Evolutionary conservation across 2,113 vertebrate species (phyloP).

Genomic region (Clinocottus analis): DNA sequence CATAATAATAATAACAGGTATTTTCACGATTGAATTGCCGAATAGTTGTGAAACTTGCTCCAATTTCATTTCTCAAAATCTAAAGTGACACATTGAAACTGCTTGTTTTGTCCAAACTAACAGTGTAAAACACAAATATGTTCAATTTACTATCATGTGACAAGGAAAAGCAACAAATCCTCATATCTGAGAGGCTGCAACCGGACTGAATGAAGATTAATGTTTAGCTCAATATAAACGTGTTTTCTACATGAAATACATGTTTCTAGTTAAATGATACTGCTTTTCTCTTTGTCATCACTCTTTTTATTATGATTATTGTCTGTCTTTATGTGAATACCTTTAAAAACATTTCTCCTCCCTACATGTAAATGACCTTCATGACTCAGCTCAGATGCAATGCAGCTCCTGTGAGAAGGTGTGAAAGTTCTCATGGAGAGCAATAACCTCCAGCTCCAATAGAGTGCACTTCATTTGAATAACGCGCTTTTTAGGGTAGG

Average conservation of each 20-base stretch:
- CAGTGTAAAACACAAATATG: neutral
- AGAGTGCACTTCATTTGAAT: slow-evolving; percentile 70
- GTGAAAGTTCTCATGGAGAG: slow-evolving; percentile 80
- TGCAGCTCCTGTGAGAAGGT: slow-evolving; percentile 55
- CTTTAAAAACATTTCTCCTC: neutral
- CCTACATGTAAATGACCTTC: neutral
- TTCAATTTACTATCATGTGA: neutral
- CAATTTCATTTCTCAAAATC: neutral
- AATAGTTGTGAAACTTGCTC: neutral
- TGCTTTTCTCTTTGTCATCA: neutral
- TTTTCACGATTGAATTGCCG: neutral
- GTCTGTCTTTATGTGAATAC: neutral
- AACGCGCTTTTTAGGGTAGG: slow-evolving; percentile 76
- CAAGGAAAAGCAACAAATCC: neutral
- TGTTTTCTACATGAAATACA: neutral
- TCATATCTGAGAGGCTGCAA: neutral
- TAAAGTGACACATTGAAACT: neutral
- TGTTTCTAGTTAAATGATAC: neutral
- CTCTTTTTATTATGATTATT: neutral
- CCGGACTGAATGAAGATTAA: neutral
- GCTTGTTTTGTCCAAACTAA: neutral
- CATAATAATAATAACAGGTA: neutral
- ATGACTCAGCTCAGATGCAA: slow-evolving; percentile 9
- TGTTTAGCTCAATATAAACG: too few relatives aligned
- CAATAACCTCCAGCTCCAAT: slow-evolving; percentile 43